These are phyloP conservation scores for Lethenteron reissneri DNA, from an alignment of 2,113 vertebrate species.

Conservation along the genomic window DNA sequence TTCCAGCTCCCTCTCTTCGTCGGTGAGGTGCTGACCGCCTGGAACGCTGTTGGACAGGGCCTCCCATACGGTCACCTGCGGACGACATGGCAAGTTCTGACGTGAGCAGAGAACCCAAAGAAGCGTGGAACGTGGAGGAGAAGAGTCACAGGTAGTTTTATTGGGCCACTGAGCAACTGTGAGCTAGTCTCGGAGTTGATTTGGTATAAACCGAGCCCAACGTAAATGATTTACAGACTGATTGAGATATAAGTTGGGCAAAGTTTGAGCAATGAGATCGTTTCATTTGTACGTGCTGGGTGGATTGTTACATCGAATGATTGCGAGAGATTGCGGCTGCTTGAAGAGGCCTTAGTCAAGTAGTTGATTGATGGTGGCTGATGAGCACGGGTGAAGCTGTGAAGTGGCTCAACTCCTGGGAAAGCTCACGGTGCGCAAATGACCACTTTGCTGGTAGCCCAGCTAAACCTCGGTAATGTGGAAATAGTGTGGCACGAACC, in stretches of 20 bases:
- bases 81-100: slow-evolving; percentile 8
- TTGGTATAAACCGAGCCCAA: neutral
- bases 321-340: too few relatives aligned
- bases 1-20: slow-evolving; percentile 46
- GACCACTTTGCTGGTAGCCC: too few relatives aligned
- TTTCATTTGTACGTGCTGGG: too few relatives aligned
- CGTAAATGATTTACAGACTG: neutral
- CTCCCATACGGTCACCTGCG: slow-evolving; percentile 89
- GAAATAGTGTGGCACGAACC: neutral
- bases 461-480: too few relatives aligned
- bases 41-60: slow-evolving; percentile 92
- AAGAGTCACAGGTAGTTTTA: neutral
- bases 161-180: too few relatives aligned
- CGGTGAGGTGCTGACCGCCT: slow-evolving; percentile 46
- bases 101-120: slow-evolving; percentile 7
- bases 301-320: too few relatives aligned
- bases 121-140: slow-evolving; percentile 5
- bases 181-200: neutral
- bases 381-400: too few relatives aligned
- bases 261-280: too few relatives aligned
- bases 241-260: neutral
- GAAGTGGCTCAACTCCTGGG: too few relatives aligned
- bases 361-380: too few relatives aligned
- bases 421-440: too few relatives aligned
- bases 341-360: too few relatives aligned